Base-by-base conservation (phyloP, 1,140 invertebrate genomes). In the Dendrolimus punctatus region DNA sequence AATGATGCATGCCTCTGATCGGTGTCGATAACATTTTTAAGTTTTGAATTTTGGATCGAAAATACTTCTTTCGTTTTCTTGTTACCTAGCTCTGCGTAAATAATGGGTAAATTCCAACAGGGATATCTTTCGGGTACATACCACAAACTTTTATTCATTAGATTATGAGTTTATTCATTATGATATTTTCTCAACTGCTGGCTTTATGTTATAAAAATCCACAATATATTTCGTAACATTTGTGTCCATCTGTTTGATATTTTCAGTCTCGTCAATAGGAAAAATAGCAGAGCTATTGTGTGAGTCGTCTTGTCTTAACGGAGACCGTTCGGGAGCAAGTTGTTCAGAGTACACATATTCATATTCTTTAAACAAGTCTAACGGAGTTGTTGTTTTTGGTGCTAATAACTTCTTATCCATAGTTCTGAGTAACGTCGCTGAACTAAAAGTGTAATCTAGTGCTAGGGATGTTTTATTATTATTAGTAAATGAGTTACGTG, bases 21-120 rank as follows among this genome's bases (percentile, higher is more conserved):
- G 37, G 52, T 48, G 23, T 63, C 54, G 47, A 67, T 50, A 38
- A 85, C 75, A 55, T 85, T 73, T 51, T 66, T 73, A 8, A 85
- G 53, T 40, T 52, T 60, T 43, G 62, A 57, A 10, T 54, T 44
- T 49, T 74, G 58, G 46, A 73, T 62, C n/a, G 62, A 42, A 69
- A 85, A 85, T 38, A 85, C 63, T 5, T 73, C 61, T 5, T 48
- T 57, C 7, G 62, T 64, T 38, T 56, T 67, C 51, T 53, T 73
- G 38, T 40, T 39, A 8, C 61, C 65, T 42, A 72, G 56, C 60
- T 82, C 63, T 40, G 73, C 82, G 55, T 76, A 77, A 10, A 83
- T 50, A 23, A 75, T 48, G 3, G 80, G 77, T 8, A 85, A 60
- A 8, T 81, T 65, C 76, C 78, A 83, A 57, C 81, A 83, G 5